phyloP scores from a whole-genome alignment of 2,888 invertebrate genomes.

The Alloplasta piceator region DNA sequence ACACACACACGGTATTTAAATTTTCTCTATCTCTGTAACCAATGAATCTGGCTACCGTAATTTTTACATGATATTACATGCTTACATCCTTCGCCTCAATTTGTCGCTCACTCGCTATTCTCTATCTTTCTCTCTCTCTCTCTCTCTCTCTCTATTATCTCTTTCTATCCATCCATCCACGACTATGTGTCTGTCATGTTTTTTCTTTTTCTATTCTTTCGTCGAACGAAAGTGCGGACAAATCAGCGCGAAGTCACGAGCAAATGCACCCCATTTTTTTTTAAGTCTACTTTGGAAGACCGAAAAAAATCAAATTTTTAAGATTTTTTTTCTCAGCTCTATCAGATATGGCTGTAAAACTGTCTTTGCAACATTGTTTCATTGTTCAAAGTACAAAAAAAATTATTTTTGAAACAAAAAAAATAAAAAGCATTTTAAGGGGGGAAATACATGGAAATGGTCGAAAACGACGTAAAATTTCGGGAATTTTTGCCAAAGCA shows the following conservation, averaged over 20 bases:
- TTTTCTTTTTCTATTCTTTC: conserved; percentile 30
- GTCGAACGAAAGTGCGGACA: conserved; percentile 59
- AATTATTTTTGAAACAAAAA: too few species aligned
- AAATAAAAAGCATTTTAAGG: too few species aligned
- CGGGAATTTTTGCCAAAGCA: too few species aligned
- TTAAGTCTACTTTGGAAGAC: too few species aligned
- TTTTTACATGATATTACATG: conserved; percentile 14
- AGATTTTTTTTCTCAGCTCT: too few species aligned
- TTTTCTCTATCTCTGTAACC: conserved; percentile 62
- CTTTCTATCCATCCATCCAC: conserved; percentile 37
- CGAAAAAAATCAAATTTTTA: too few species aligned
- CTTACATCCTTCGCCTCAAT: conserved; percentile 31
- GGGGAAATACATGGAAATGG: too few species aligned
- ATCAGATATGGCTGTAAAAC: too few species aligned
- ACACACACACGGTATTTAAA: conserved; percentile 58
- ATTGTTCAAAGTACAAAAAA: too few species aligned
- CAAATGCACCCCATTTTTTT: too few species aligned
- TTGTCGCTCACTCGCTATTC: conserved; percentile 37
- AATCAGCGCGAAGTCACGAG: conserved; percentile 34
- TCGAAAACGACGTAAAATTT: too few species aligned
- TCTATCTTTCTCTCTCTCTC: conserved; percentile 59
- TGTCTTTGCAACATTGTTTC: too few species aligned
- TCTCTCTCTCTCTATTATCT: conserved; percentile 63
- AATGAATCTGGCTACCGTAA: conserved; percentile 29
- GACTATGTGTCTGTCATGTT: conserved; percentile 34